These are phyloP conservation scores for Adelges cooleyi DNA, from an alignment of 1,140 invertebrate species.

Conservation along the genomic window DNA sequence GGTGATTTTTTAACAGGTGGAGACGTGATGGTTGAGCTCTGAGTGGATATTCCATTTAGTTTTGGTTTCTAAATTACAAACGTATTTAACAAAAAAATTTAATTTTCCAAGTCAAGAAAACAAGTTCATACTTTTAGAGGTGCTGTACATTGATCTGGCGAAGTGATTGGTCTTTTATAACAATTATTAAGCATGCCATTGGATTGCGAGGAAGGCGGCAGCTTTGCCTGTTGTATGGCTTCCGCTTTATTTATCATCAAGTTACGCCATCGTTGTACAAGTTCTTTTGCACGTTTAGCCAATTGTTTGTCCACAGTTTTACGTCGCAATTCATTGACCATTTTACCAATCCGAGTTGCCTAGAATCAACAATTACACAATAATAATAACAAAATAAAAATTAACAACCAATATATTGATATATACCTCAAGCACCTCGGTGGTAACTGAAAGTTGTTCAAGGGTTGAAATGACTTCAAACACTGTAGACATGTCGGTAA, in stretches of 20 bases:
- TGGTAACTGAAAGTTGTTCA: conserved; percentile 86
- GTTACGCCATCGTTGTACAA: conserved; percentile 82
- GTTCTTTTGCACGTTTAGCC: conserved; percentile 75
- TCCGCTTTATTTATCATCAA: conserved; percentile 45
- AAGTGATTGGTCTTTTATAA: conserved; percentile 21
- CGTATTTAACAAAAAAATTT: background rate
- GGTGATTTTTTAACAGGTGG: conserved; percentile 23
- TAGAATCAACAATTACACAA: conserved; percentile 38
- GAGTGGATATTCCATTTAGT: conserved; percentile 23
- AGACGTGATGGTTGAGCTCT: conserved; percentile 28
- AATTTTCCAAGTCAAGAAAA: background rate
- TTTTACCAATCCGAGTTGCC: conserved; percentile 80
- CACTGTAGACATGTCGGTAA: conserved; percentile 85
- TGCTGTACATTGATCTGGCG: conserved; percentile 21
- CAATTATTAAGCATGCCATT: conserved; percentile 29
- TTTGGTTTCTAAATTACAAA: conserved; percentile 12
- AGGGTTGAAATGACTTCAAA: conserved; percentile 81
- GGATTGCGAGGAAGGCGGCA: conserved; percentile 19
- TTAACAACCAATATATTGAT: background rate
- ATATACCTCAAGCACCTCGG: conserved; percentile 83
- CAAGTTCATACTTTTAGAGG: conserved; percentile 3
- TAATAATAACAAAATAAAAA: background rate
- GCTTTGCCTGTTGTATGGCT: conserved; percentile 12
- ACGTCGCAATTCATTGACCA: conserved; percentile 79
- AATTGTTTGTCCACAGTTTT: conserved; percentile 71